phyloP scores from a whole-genome alignment of 2,797 vertebrate genomes.

The Prunella strophiata region DNA sequence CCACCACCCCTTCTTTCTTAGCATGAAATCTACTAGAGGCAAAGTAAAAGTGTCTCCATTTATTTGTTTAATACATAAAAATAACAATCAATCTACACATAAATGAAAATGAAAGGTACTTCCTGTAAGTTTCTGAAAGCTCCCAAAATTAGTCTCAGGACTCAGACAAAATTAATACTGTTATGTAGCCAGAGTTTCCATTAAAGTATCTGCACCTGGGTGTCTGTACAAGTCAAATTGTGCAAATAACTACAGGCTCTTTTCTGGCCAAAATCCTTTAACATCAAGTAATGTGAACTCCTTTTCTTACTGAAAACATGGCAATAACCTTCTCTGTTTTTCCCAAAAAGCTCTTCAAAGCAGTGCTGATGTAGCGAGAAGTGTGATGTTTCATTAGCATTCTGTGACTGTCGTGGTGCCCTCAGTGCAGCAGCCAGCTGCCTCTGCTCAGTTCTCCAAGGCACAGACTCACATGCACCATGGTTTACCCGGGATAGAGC shows the following conservation, averaged over 20 bases:
- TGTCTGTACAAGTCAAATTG: slow-evolving; percentile 66
- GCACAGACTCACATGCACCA: accelerated
- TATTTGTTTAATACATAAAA: slow-evolving; percentile 43
- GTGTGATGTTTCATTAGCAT: neutral
- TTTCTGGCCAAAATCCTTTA: slow-evolving; percentile 17
- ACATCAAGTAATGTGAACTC: neutral
- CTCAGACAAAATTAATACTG: slow-evolving; percentile 71
- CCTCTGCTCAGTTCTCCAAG: neutral
- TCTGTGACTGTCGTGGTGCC: neutral
- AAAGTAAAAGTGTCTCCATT: neutral
- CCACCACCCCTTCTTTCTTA: neutral
- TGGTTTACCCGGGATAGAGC: neutral
- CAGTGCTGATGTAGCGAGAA: neutral
- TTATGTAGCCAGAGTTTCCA: slow-evolving; percentile 66
- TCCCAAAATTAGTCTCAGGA: slow-evolving; percentile 69
- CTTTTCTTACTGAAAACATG: neutral
- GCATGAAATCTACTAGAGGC: neutral
- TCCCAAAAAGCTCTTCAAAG: neutral
- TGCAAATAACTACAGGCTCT: slow-evolving; percentile 59
- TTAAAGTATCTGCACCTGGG: slow-evolving; percentile 65
- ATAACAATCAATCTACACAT: slow-evolving; percentile 46
- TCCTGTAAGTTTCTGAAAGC: slow-evolving; percentile 65
- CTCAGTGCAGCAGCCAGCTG: neutral
- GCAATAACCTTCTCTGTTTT: neutral
- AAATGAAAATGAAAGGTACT: slow-evolving; percentile 67